Conservation (phyloP, 1,140 invertebrate species). For the Trypoxylus dichotomus region DNA sequence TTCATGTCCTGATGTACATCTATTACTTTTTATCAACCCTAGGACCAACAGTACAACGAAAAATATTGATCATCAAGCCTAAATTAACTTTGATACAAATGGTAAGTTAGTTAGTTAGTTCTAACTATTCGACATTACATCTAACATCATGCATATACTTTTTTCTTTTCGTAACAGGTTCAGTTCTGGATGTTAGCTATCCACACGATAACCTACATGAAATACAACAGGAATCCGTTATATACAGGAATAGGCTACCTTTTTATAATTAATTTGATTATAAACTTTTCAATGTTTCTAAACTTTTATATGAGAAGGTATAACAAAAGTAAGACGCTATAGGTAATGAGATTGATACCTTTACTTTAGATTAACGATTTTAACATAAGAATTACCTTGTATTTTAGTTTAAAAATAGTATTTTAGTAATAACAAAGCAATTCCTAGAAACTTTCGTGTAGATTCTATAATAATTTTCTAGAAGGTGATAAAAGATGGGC, state of each 20-base stretch:
- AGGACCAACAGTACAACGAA: conserved; percentile 45
- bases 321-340: conserved; percentile 43
- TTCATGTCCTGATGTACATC: conserved; percentile 53
- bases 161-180: conserved; percentile 53
- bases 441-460: too few relatives aligned
- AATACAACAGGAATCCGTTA: conserved; percentile 59
- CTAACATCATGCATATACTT: not conserved
- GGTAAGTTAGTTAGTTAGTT: not conserved
- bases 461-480: too few relatives aligned
- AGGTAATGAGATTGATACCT: not conserved
- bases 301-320: conserved; percentile 67
- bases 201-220: conserved; percentile 56
- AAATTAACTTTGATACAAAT: conserved; percentile 48
- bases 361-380: too few relatives aligned
- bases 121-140: not conserved
- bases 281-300: conserved; percentile 72
- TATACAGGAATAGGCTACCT: conserved; percentile 57
- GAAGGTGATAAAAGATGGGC: too few relatives aligned
- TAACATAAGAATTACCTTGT: too few relatives aligned
- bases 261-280: conserved; percentile 63
- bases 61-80: conserved; percentile 51
- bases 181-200: conserved; percentile 67
- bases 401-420: too few relatives aligned
- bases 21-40: conserved; percentile 49
- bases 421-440: too few relatives aligned